phyloP scores from a whole-genome alignment of 2,113 vertebrate genomes.

The Hemichromis elongatus region DNA sequence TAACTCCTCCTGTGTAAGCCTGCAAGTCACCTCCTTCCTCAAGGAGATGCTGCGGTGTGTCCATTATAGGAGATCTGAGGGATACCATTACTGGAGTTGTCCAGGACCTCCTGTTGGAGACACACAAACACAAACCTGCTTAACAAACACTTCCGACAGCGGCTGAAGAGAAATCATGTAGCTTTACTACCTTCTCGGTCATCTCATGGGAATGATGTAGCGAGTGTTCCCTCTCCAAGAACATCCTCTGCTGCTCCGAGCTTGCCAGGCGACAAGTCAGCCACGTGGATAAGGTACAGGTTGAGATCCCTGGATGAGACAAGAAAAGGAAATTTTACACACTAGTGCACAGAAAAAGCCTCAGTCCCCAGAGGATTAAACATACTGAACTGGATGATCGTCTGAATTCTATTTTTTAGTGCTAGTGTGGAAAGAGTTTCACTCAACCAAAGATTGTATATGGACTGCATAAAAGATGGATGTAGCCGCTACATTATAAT shows the following conservation, averaged over 20 bases:
- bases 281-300: constrained; percentile 95
- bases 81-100: constrained; percentile 90
- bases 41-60: constrained; percentile 64
- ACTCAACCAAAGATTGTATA: background rate
- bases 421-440: background rate
- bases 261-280: constrained; percentile 96
- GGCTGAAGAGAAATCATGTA: background rate
- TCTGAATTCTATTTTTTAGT: background rate
- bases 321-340: background rate
- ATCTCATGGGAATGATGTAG: constrained; percentile 98
- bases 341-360: background rate
- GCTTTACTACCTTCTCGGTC: constrained; percentile 84
- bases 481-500: background rate
- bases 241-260: constrained; percentile 98
- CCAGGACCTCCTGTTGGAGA: constrained; percentile 85
- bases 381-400: background rate
- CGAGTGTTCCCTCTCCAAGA: constrained; percentile 95
- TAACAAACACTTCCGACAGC: background rate
- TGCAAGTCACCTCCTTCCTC: constrained; percentile 10
- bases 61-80: constrained; percentile 91
- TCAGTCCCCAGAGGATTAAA: background rate
- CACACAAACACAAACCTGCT: constrained; percentile 1
- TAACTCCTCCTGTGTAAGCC: background rate
- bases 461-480: background rate
- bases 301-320: constrained; percentile 77